Conservation (phyloP, 2,888 invertebrate species). For the Chalcis sispes region DNA sequence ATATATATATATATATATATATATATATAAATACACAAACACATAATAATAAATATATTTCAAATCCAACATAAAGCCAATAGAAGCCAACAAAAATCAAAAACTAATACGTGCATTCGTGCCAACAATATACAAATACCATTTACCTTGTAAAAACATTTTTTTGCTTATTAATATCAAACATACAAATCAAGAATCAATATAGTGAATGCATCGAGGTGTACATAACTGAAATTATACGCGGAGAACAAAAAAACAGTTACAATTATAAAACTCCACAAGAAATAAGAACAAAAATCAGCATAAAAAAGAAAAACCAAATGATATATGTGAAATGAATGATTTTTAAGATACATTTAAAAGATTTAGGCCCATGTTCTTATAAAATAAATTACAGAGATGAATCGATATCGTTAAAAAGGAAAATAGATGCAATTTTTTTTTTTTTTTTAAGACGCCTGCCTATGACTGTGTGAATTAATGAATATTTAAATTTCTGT, state of each 20-base stretch:
- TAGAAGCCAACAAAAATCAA: no score
- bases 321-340: slow-evolving; percentile 23
- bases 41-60: neutral
- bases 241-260: neutral
- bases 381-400: no score
- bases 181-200: neutral
- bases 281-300: slow-evolving; percentile 13
- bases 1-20: neutral
- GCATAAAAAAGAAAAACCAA: slow-evolving; percentile 29
- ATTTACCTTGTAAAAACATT: no score
- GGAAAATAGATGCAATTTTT: no score
- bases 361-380: no score
- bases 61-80: neutral
- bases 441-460: no score
- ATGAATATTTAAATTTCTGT: no score
- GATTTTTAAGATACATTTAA: no score
- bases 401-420: no score
- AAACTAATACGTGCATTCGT: no score
- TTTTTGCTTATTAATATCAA: neutral
- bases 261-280: slow-evolving; percentile 1
- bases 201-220: neutral
- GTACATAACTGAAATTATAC: neutral
- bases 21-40: slow-evolving; percentile 1
- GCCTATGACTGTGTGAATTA: no score
- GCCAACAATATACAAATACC: no score